Evolutionary conservation across 1,140 invertebrate genomes (phyloP).

Genomic region (Hyposmocoma kahamanoa): DNA sequence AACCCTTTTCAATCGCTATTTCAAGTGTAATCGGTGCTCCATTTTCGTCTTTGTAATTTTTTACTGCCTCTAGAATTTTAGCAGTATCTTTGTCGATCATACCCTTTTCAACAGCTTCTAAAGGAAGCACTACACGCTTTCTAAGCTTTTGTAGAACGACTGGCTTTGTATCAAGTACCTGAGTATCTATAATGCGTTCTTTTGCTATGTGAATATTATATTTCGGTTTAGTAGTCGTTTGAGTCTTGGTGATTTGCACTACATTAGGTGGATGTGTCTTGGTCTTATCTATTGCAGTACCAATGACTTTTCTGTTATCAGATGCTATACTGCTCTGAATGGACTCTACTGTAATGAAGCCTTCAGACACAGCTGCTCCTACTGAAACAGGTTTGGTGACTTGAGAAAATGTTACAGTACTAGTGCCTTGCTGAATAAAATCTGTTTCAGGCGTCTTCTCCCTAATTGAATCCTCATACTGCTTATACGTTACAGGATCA

Average conservation of each 20-base stretch:
- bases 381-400: constrained; percentile 45
- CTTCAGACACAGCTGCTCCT: constrained; percentile 59
- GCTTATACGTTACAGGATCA: constrained; percentile 76
- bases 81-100: constrained; percentile 85
- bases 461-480: constrained; percentile 67
- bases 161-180: constrained; percentile 78
- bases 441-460: constrained; percentile 67
- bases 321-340: constrained; percentile 53
- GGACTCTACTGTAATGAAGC: constrained; percentile 60
- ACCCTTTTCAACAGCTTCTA: constrained; percentile 82
- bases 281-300: constrained; percentile 35
- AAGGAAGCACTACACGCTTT: constrained; percentile 81
- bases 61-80: constrained; percentile 76
- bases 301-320: constrained; percentile 44
- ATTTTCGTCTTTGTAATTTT: constrained; percentile 72
- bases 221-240: constrained; percentile 79
- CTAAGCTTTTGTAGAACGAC: constrained; percentile 86
- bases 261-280: constrained; percentile 51
- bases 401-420: constrained; percentile 18
- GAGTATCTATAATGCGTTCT: constrained; percentile 69
- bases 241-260: constrained; percentile 52
- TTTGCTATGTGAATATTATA: constrained; percentile 78
- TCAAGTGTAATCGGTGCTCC: constrained; percentile 79
- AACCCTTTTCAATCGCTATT: constrained; percentile 84
- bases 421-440: constrained; percentile 49